A percentile compares a stretch with the other conserved stretches of the same genome.
phyloP scores from a whole-genome alignment of 2,888 invertebrate species.

The Agrotis ipsilon region DNA sequence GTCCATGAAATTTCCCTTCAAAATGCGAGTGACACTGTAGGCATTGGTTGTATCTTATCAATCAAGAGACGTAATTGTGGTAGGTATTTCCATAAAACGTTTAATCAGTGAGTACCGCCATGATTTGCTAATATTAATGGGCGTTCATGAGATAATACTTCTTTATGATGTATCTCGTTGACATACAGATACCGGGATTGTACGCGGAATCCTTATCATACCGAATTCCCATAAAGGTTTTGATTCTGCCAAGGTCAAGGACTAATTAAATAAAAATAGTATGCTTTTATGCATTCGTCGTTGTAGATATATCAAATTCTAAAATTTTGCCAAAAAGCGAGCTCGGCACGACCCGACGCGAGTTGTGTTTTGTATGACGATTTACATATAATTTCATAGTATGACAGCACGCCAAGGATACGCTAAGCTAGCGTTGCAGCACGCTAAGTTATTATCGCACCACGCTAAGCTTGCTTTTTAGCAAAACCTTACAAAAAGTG shows the following conservation, averaged over 20 bases:
- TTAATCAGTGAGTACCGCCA: not conserved
- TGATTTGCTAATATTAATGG: not conserved
- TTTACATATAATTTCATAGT: no score
- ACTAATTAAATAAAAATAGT: not conserved
- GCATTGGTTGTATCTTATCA: not conserved
- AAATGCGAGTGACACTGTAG: not conserved
- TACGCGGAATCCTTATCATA: conserved; percentile 9
- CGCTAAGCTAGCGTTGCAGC: no score
- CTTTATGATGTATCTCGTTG: not conserved
- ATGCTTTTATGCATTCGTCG: not conserved
- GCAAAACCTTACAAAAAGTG: no score
- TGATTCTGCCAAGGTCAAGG: conserved; percentile 1
- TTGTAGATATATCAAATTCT: not conserved
- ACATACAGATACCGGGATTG: conserved; percentile 15
- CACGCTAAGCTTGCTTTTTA: no score
- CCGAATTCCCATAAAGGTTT: not conserved
- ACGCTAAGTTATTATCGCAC: no score
- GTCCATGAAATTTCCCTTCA: not conserved
- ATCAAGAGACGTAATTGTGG: not conserved
- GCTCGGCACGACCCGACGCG: no score
- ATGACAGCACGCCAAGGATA: no score
- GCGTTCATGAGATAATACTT: not conserved
- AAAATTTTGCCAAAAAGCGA: no score
- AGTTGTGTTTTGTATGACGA: no score
- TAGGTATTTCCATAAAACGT: not conserved